Conservation (phyloP, 2,113 vertebrate species). For the Silurus glanis region DNA sequence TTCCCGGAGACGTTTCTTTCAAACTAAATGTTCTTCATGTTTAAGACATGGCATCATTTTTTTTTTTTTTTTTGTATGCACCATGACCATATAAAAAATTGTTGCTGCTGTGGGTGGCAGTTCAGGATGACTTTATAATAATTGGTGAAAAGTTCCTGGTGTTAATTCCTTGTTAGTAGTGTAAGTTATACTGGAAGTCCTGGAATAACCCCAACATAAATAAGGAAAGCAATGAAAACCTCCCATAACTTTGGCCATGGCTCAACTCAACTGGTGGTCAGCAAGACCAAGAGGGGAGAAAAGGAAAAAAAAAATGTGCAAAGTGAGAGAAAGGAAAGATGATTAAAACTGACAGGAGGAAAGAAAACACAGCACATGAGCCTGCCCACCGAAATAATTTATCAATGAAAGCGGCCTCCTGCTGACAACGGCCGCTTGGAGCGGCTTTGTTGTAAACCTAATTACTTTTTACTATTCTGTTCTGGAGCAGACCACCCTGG, state of each 20-base stretch:
- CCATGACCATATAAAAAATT: too few relatives aligned
- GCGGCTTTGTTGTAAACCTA: constrained; percentile 41
- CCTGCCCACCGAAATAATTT: constrained; percentile 54
- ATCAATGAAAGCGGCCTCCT: constrained; percentile 48
- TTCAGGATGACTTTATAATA: constrained; percentile 13
- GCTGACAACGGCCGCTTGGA: constrained; percentile 37
- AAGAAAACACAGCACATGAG: constrained; percentile 62
- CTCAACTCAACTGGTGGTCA: constrained; percentile 73
- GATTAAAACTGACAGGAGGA: constrained; percentile 59
- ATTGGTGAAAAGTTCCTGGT: constrained; percentile 50
- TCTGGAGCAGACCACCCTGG: constrained; percentile 40
- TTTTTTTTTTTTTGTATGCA: background rate
- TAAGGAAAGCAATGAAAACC: constrained; percentile 65
- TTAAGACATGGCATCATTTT: background rate
- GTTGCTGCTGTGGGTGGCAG: background rate
- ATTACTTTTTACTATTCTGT: constrained; percentile 39
- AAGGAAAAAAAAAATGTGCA: constrained; percentile 38
- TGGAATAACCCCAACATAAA: constrained; percentile 68
- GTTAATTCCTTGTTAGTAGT: constrained; percentile 63
- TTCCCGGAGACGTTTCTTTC: constrained; percentile 5
- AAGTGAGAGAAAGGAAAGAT: constrained; percentile 31
- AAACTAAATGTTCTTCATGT: background rate
- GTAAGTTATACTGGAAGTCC: constrained; percentile 62
- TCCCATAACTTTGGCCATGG: constrained; percentile 62
- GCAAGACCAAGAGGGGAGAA: constrained; percentile 9